These are phyloP conservation scores for Bettongia penicillata DNA, from an alignment of 2,113 vertebrate genomes.

Conservation along the genomic window DNA sequence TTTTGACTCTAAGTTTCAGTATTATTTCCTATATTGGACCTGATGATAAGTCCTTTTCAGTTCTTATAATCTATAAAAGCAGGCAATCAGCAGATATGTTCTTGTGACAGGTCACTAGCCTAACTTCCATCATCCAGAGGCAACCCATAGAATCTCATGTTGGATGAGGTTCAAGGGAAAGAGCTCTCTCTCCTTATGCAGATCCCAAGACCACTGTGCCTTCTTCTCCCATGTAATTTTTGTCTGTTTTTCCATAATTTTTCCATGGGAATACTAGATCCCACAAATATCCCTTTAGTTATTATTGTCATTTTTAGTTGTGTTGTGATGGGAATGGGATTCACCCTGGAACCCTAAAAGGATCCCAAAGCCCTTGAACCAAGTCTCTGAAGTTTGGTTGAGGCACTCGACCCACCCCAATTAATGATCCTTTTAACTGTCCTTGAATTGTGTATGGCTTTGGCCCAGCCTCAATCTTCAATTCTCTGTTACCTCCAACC, in stretches of 20 bases:
- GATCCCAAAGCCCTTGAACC: no score
- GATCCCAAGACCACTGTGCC: background rate
- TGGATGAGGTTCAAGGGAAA: background rate
- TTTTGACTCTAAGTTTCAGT: background rate
- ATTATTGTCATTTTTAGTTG: background rate
- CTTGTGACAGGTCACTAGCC: background rate
- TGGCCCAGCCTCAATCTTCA: no score
- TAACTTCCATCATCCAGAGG: background rate
- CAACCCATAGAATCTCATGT: background rate
- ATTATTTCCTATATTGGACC: background rate
- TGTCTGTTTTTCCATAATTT: background rate
- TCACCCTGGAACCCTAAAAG: no score
- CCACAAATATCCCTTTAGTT: background rate
- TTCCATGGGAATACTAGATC: background rate
- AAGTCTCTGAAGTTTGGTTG: no score
- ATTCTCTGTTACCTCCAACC: no score
- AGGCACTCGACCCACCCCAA: no score
- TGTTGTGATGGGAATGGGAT: no score
- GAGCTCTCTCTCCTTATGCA: background rate
- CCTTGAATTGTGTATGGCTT: no score
- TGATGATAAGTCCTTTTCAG: background rate
- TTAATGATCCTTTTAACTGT: no score
- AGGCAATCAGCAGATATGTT: background rate
- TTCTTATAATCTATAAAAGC: background rate
- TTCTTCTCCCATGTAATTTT: background rate